Evolutionary conservation across 2,797 vertebrate genomes (phyloP).

Genomic region (Cuculus canorus): DNA sequence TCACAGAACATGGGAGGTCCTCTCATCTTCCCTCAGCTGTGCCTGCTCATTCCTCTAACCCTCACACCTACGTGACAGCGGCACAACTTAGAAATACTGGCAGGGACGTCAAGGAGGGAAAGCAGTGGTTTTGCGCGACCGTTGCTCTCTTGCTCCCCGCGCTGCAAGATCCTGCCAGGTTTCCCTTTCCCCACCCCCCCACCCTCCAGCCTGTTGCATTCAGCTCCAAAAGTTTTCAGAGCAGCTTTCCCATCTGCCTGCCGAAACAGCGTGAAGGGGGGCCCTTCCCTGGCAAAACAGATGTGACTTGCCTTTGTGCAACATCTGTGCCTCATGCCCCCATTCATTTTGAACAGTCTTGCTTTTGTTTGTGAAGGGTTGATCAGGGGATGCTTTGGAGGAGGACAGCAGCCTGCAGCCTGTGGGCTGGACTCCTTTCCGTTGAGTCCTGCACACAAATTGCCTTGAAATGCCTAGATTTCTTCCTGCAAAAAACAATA

Average conservation of each 20-base stretch:
- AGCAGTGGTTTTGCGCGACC: not conserved
- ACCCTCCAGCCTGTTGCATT: not conserved
- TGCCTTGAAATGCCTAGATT: not conserved
- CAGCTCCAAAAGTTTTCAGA: not conserved
- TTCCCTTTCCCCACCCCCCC: not conserved
- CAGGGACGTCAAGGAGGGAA: not conserved
- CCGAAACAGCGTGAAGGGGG: constrained; percentile 11
- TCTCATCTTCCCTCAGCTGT: not conserved
- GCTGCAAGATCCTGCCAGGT: not conserved
- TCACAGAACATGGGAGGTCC: accelerated
- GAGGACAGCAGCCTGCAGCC: not conserved
- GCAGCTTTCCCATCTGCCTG: constrained; percentile 19
- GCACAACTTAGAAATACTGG: not conserved
- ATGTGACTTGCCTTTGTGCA: constrained; percentile 42
- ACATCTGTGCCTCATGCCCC: constrained; percentile 16
- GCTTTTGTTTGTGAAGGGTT: not conserved
- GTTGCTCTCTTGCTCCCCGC: not conserved
- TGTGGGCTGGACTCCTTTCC: not conserved
- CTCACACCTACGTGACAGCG: not conserved
- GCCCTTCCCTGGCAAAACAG: not conserved
- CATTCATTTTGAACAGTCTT: not conserved
- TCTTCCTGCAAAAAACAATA: not conserved
- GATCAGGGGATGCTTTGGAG: not conserved
- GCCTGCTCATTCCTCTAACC: not conserved
- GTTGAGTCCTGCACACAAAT: not conserved